phyloP scores from a whole-genome alignment of 2,113 vertebrate genomes.

The Thomomys bottae region DNA sequence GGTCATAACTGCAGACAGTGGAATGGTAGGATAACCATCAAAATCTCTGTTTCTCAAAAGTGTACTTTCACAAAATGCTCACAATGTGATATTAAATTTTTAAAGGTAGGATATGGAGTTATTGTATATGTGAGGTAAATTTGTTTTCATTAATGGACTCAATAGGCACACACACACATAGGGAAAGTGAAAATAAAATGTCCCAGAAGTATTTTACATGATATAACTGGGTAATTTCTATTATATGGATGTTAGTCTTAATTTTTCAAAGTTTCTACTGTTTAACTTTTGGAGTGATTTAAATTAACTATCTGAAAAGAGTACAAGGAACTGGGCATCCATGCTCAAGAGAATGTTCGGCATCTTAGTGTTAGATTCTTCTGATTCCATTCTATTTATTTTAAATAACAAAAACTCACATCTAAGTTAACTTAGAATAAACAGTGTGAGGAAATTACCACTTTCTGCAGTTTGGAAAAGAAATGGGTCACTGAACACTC shows the following conservation, averaged over 20 bases:
- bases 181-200: not conserved
- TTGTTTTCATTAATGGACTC: not conserved
- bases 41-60: not conserved
- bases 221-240: not conserved
- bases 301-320: not conserved
- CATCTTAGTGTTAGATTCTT: not conserved
- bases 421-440: conserved; percentile 52
- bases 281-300: not conserved
- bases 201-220: not conserved
- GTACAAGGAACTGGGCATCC: not conserved
- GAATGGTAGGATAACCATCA: not conserved
- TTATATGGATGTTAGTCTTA: not conserved
- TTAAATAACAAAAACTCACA: conserved; percentile 20
- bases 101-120: not conserved
- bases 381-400: not conserved
- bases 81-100: not conserved
- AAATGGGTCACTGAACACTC: conserved; percentile 92
- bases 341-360: not conserved
- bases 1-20: not conserved
- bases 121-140: not conserved
- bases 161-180: not conserved
- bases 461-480: conserved; percentile 97
- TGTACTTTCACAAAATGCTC: conserved; percentile 3
- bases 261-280: not conserved
- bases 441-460: conserved; percentile 86